A percentile compares a stretch with the other conserved stretches of the same genome.
phyloP scores from a whole-genome alignment of 2,797 vertebrate genomes.

The Sebastes itinus region DNA sequence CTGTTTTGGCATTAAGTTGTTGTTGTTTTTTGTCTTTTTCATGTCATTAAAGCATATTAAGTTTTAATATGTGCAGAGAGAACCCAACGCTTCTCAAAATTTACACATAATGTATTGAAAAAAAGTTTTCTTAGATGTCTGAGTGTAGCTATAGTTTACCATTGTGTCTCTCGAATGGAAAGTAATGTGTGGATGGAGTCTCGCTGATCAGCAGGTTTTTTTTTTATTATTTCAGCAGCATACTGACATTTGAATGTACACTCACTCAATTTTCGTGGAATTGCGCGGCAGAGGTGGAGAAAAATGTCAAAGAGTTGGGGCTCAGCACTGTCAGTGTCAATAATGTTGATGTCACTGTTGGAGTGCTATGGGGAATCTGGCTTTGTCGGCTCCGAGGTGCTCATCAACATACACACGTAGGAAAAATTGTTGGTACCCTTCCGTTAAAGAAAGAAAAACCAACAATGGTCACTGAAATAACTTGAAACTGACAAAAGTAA shows the following conservation, averaged over 20 bases:
- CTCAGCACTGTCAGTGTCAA: slow-evolving; percentile 7
- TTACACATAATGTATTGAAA: background rate
- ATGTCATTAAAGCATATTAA: background rate
- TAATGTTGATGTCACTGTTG: slow-evolving; percentile 25
- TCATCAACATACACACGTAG: slow-evolving; percentile 1
- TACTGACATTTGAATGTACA: slow-evolving; percentile 7
- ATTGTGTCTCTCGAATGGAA: background rate
- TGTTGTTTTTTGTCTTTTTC: background rate
- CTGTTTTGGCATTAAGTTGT: background rate
- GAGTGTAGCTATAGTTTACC: no score
- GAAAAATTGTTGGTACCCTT: no score
- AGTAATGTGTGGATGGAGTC: background rate
- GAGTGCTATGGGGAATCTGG: slow-evolving; percentile 22
- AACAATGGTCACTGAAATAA: no score
- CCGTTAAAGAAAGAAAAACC: no score
- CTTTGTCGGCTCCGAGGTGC: slow-evolving; percentile 8
- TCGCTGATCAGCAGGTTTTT: background rate
- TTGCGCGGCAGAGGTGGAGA: background rate
- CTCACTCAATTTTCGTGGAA: background rate
- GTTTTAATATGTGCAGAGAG: background rate
- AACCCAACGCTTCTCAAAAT: background rate
- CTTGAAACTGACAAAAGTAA: no score
- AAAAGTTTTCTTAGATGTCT: background rate
- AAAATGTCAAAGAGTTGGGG: background rate
- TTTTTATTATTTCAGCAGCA: slow-evolving; percentile 13